These are phyloP conservation scores for Incurvaria masculella DNA, from an alignment of 2,888 invertebrate species.

Conservation along the genomic window DNA sequence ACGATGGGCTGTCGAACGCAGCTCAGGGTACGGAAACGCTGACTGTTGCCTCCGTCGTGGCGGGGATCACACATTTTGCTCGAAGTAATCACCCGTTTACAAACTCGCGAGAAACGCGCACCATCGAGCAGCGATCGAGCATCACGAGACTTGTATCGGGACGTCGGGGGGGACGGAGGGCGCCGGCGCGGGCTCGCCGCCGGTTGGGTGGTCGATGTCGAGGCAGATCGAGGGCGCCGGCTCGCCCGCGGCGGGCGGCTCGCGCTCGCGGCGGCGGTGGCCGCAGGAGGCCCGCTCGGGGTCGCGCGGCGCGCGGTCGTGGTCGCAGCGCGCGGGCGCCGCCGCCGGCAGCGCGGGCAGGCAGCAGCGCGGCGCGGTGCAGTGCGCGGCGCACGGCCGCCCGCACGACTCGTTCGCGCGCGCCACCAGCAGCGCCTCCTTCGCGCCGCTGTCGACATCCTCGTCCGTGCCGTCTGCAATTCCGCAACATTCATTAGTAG, in stretches of 20 bases:
- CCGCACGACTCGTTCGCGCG: slow-evolving; percentile 37
- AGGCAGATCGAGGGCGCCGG: slow-evolving; percentile 22
- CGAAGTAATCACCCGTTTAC: no score
- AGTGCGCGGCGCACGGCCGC: slow-evolving; percentile 46
- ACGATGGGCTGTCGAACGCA: no score
- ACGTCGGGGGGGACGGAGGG: slow-evolving; percentile 22
- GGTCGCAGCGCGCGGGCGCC: neutral
- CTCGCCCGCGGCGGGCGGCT: slow-evolving; percentile 23
- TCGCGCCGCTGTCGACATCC: slow-evolving; percentile 21
- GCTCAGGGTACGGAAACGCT: no score
- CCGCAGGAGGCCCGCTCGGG: neutral
- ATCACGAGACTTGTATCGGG: neutral
- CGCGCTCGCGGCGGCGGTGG: neutral
- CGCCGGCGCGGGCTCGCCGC: slow-evolving; percentile 27
- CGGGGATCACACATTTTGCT: no score
- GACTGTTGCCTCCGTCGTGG: no score
- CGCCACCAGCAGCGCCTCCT: slow-evolving; percentile 35
- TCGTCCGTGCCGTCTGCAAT: neutral
- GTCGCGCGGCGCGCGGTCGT: neutral
- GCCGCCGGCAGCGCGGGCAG: neutral
- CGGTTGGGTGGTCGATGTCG: no score
- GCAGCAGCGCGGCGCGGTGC: slow-evolving; percentile 43
- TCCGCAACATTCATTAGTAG: no score
- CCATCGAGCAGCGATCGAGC: no score
- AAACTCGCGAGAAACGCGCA: no score